These are phyloP conservation scores for Chelonia mydas DNA, from an alignment of 2,797 vertebrate genomes.

Conservation along the genomic window DNA sequence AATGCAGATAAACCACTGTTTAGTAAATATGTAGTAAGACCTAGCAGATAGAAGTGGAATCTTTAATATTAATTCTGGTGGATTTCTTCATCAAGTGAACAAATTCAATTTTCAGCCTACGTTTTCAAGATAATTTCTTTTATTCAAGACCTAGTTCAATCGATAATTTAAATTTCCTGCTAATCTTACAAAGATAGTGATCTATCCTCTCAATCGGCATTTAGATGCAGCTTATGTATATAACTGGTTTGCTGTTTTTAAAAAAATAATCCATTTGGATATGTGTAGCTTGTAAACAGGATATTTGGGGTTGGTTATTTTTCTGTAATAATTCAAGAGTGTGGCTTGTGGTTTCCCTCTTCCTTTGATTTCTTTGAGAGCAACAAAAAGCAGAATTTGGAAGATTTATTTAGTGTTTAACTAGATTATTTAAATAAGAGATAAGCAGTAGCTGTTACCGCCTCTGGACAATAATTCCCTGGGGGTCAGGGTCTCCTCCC, in stretches of 20 bases:
- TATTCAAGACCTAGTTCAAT: constrained; percentile 50
- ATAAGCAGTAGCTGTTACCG: constrained; percentile 49
- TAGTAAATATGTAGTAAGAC: constrained; percentile 39
- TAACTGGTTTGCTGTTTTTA: constrained; percentile 39
- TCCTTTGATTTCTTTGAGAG: neutral
- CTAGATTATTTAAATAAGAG: constrained; percentile 69
- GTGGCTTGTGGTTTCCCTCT: constrained; percentile 40
- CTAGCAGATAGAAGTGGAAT: constrained; percentile 32
- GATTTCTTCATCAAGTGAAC: constrained; percentile 47
- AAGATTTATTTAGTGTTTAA: constrained; percentile 64
- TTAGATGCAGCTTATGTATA: constrained; percentile 49
- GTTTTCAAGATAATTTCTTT: constrained; percentile 64
- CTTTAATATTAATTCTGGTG: constrained; percentile 31
- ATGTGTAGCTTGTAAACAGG: constrained; percentile 9
- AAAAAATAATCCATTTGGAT: constrained; percentile 42
- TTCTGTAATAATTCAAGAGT: neutral
- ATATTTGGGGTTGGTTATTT: neutral
- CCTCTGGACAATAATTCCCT: constrained; percentile 57
- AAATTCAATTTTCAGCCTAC: constrained; percentile 48
- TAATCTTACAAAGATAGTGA: constrained; percentile 38
- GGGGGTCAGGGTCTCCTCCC: constrained; percentile 55
- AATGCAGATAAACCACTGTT: neutral
- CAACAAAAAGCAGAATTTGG: constrained; percentile 48
- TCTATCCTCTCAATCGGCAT: constrained; percentile 61
- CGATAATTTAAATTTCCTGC: constrained; percentile 64